These are phyloP conservation scores for Ciconia nigra DNA, from an alignment of 2,797 vertebrate species.

Conservation along the genomic window DNA sequence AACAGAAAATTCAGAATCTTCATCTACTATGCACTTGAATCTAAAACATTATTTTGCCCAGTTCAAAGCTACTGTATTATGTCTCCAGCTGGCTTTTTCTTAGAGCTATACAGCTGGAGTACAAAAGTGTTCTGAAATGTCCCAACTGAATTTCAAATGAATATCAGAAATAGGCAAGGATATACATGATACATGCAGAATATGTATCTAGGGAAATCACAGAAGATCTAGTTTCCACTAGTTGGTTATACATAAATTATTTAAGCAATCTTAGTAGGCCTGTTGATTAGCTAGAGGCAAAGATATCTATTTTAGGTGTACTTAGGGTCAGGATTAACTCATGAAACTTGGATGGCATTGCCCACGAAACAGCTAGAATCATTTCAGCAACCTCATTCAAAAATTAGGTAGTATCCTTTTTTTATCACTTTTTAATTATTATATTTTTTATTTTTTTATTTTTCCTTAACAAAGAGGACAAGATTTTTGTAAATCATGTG, in stretches of 20 bases:
- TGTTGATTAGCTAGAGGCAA: conserved; percentile 60
- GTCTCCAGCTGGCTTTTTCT: conserved; percentile 47
- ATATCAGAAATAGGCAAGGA: conserved; percentile 58
- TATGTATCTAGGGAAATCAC: conserved; percentile 60
- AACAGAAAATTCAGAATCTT: not conserved
- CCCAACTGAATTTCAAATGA: conserved; percentile 64
- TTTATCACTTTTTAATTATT: not conserved
- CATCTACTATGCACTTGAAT: not conserved
- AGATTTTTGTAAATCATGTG: conserved; percentile 10
- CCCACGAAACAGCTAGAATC: not conserved
- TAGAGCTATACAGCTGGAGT: conserved; percentile 32
- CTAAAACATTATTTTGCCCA: not conserved
- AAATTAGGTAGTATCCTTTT: not conserved
- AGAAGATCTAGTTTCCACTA: conserved; percentile 58
- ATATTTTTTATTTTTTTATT: not conserved
- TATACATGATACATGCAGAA: conserved; percentile 58
- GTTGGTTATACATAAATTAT: conserved; percentile 63
- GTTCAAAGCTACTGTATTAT: not conserved
- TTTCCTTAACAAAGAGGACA: conserved; percentile 12
- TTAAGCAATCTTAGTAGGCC: conserved; percentile 44
- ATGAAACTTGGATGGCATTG: not conserved
- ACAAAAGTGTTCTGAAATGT: conserved; percentile 41
- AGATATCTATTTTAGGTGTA: conserved; percentile 43
- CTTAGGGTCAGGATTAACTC: conserved; percentile 53
- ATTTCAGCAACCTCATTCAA: not conserved